Evolutionary conservation across 2,797 vertebrate species (phyloP).

Genomic region (Platalea minor): DNA sequence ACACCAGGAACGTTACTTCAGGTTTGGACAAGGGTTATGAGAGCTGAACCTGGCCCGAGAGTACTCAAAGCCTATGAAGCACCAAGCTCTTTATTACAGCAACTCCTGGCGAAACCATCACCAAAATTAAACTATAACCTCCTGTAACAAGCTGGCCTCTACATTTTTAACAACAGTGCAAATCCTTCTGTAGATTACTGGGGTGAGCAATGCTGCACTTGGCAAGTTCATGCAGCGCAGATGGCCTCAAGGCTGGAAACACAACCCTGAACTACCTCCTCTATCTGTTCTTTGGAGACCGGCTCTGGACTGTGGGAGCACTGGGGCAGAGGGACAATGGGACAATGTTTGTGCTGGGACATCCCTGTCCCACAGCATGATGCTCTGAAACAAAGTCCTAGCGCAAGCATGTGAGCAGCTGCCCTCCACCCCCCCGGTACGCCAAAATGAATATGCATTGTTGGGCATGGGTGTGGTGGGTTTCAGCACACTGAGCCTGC

Average conservation of each 20-base stretch:
- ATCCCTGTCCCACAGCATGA: background rate
- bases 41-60: background rate
- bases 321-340: background rate
- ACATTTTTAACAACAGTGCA: background rate
- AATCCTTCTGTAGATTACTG: background rate
- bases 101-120: background rate
- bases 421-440: accelerated
- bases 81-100: background rate
- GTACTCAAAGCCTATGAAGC: background rate
- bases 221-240: background rate
- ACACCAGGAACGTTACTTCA: accelerated
- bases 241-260: background rate
- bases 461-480: constrained; percentile 8
- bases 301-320: background rate
- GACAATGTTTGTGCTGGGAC: background rate
- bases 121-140: background rate
- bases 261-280: background rate
- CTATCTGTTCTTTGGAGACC: background rate
- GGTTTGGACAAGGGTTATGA: background rate
- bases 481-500: background rate
- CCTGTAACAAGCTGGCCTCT: background rate
- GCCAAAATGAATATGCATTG: constrained; percentile 2
- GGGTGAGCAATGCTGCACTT: background rate
- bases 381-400: background rate
- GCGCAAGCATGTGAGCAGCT: background rate